A percentile compares a stretch with the other conserved stretches of the same genome.
Evolutionary conservation across 2,797 vertebrate genomes (phyloP).

Genomic region (Alectoris magna): DNA sequence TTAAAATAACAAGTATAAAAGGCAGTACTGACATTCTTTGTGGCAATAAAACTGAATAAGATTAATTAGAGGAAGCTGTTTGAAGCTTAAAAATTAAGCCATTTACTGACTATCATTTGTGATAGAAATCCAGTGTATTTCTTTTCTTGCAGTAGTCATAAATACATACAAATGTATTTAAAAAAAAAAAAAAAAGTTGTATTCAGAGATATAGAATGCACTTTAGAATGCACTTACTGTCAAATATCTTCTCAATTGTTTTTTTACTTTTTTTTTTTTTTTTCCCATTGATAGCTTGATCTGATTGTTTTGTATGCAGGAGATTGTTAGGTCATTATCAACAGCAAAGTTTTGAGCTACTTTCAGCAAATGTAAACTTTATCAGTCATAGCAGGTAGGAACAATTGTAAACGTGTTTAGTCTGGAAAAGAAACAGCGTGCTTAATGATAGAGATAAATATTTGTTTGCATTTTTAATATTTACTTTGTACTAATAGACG

Average conservation of each 20-base stretch:
- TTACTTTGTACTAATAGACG: slow-evolving; percentile 54
- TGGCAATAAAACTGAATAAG: background rate
- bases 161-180: background rate
- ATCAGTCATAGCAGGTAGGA: slow-evolving; percentile 26
- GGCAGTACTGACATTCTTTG: background rate
- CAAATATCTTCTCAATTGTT: background rate
- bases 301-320: background rate
- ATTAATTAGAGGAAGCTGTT: background rate
- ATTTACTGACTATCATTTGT: background rate
- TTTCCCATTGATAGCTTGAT: background rate
- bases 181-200: too few species aligned
- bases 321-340: background rate
- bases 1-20: background rate
- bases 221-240: background rate
- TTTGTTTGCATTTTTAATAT: slow-evolving; percentile 40
- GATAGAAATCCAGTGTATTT: background rate
- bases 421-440: slow-evolving; percentile 44
- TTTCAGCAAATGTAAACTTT: slow-evolving; percentile 17
- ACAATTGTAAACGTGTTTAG: slow-evolving; percentile 31
- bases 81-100: background rate
- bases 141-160: background rate
- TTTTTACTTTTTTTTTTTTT: background rate
- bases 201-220: background rate
- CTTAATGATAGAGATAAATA: slow-evolving; percentile 55
- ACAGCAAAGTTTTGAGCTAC: slow-evolving; percentile 5